phyloP scores from a whole-genome alignment of 2,888 invertebrate species.

The Drosophila nr. fundita region DNA sequence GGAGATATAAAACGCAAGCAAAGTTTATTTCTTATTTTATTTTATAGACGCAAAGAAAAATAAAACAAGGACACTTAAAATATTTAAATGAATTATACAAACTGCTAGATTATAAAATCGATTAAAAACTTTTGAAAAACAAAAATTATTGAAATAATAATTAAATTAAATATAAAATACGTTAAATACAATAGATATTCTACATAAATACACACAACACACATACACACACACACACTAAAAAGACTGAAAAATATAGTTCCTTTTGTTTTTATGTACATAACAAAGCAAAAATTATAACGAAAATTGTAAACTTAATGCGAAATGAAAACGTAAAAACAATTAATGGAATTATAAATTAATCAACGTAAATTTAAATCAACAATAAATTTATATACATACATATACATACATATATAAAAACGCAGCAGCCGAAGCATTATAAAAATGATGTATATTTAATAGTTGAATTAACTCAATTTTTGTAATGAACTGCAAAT shows the following conservation, averaged over 20 bases:
- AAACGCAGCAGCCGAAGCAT: constrained; percentile 38
- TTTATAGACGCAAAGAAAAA: constrained; percentile 47
- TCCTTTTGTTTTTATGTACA: constrained; percentile 86
- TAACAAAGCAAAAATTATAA: constrained; percentile 71
- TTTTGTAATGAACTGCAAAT: constrained; percentile 56
- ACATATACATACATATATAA: constrained; percentile 14
- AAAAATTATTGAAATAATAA: constrained; percentile 42
- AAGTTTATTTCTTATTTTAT: constrained; percentile 43
- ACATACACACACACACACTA: constrained; percentile 78
- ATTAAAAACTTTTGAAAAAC: constrained; percentile 39
- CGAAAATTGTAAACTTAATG: constrained; percentile 72
- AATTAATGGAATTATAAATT: constrained; percentile 82
- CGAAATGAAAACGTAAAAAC: constrained; percentile 76
- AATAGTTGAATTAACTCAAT: constrained; percentile 74
- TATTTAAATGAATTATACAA: constrained; percentile 76
- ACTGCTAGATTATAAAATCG: constrained; percentile 50
- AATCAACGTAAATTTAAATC: constrained; percentile 61
- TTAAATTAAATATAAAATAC: constrained; percentile 51
- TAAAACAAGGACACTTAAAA: constrained; percentile 56
- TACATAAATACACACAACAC: constrained; percentile 56
- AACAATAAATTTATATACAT: constrained; percentile 44
- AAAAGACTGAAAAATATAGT: constrained; percentile 86
- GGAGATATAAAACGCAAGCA: constrained; percentile 32
- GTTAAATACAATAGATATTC: constrained; percentile 77
- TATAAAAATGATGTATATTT: constrained; percentile 59